Conservation (phyloP, 2,888 invertebrate genomes). For the Drosophila formosana region DNA sequence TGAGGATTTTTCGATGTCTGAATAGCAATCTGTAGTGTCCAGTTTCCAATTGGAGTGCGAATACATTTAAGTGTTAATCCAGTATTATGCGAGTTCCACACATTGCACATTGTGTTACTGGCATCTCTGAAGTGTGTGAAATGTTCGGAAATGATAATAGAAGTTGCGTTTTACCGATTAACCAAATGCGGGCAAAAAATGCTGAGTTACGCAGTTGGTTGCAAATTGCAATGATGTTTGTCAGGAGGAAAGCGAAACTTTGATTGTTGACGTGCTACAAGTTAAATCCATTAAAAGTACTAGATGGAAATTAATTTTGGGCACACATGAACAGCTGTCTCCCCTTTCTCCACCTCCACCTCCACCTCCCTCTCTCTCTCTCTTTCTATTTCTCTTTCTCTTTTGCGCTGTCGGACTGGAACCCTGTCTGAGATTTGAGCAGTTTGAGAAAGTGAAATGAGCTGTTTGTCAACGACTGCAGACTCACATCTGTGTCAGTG, state of each 20-base stretch:
- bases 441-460: slow-evolving; percentile 73
- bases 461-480: slow-evolving; percentile 57
- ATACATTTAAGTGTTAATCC: too few species aligned
- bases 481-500: slow-evolving; percentile 53
- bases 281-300: slow-evolving; percentile 73
- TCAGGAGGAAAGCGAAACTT: background rate
- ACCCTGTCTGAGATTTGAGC: slow-evolving; percentile 38
- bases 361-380: background rate
- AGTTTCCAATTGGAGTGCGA: too few species aligned
- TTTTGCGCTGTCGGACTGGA: background rate
- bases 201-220: background rate
- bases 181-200: background rate
- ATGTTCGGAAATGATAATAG: too few species aligned
- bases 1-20: too few species aligned
- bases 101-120: too few species aligned
- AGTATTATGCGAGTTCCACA: too few species aligned
- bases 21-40: too few species aligned
- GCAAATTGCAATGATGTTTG: background rate
- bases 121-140: too few species aligned
- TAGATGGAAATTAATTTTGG: slow-evolving; percentile 74
- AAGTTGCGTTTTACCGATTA: too few species aligned
- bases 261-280: slow-evolving; percentile 61
- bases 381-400: background rate
- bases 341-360: background rate
- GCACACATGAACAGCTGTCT: slow-evolving; percentile 23